Base-by-base conservation (phyloP, 1,140 invertebrate species). In the Holotrichia oblita region DNA sequence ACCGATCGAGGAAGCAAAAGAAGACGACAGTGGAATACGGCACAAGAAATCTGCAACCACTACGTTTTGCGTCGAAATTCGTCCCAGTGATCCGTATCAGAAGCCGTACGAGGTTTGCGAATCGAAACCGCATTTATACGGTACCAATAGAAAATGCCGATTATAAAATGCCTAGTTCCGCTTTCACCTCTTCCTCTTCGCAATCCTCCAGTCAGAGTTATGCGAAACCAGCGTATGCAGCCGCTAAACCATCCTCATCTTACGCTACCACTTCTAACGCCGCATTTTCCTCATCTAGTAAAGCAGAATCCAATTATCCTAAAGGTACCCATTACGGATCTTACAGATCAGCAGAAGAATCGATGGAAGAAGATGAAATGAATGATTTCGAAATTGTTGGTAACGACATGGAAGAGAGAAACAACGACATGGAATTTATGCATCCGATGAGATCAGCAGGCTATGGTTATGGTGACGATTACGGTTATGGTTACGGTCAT, bases 41-140 rank as follows among this genome's bases (percentile, higher is more conserved):
- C 82, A 81, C 34, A 86, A 86, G 78, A 87, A 87, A 77, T 86
- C 85, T 0, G 81, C 85, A 6, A 69, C 61, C 1, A 86, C 86
- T 7, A 86, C 85, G 3, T 85, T 87, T 77, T 87, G 86, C 77
- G 86, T 87, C 9, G 85, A 87, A 80, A 85, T 87, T 77, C 78
- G 83, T 55, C 86, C 86, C 34, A 85, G 78, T 78, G 79, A 81
- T 14, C 80, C 82, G 3, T 81, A 85, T 78, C 83, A 87, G 76
- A 83, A 82, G 77, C 85, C 86, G 9, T 86, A 83, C 79, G 82
- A 84, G 79, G 83, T 87, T 6, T 87, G 85, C 74, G 85, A 86
- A 78, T 79, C 83, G 64, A 44, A 72, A 76, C 8, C 59, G 59
- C 3, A 44, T 48, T 12, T 79, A 78, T 41, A 12, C 22, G 14